phyloP scores from a whole-genome alignment of 2,888 invertebrate genomes.

The Philopedon plagiatum region DNA sequence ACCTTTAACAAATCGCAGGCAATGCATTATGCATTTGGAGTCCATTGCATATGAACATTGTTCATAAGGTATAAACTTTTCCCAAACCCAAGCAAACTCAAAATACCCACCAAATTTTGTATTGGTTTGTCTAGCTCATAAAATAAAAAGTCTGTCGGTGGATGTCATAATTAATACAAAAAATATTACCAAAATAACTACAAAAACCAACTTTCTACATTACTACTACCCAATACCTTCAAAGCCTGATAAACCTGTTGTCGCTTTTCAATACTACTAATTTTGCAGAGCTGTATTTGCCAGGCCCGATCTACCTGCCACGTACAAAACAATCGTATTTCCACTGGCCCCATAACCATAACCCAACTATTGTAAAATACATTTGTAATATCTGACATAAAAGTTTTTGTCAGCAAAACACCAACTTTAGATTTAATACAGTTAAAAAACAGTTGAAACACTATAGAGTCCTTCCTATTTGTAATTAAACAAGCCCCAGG shows the following conservation, averaged over 20 bases:
- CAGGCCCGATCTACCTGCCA: slow-evolving; percentile 50
- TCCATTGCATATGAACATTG: no score
- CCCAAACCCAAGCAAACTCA: no score
- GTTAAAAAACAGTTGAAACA: not conserved
- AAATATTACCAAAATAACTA: no score
- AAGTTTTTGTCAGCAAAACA: slow-evolving; percentile 31
- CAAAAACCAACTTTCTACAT: no score
- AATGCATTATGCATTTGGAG: no score
- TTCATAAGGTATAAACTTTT: no score
- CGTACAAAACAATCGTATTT: slow-evolving; percentile 48
- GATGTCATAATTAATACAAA: no score
- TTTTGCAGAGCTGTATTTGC: slow-evolving; percentile 40
- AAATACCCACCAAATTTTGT: no score
- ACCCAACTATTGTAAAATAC: slow-evolving; percentile 54
- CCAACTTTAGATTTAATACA: slow-evolving; percentile 22
- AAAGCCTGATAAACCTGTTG: slow-evolving; percentile 36
- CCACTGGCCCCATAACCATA: slow-evolving; percentile 45
- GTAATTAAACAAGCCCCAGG: slow-evolving; percentile 45
- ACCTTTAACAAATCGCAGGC: no score
- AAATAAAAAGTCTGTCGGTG: no score
- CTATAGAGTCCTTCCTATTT: slow-evolving; percentile 43
- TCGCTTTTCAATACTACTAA: slow-evolving; percentile 23
- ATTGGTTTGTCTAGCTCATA: no score
- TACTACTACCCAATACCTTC: slow-evolving; percentile 34
- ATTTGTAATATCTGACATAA: slow-evolving; percentile 54